These are phyloP conservation scores for Habropoda laboriosa DNA, from an alignment of 1,140 invertebrate species.

Conservation along the genomic window DNA sequence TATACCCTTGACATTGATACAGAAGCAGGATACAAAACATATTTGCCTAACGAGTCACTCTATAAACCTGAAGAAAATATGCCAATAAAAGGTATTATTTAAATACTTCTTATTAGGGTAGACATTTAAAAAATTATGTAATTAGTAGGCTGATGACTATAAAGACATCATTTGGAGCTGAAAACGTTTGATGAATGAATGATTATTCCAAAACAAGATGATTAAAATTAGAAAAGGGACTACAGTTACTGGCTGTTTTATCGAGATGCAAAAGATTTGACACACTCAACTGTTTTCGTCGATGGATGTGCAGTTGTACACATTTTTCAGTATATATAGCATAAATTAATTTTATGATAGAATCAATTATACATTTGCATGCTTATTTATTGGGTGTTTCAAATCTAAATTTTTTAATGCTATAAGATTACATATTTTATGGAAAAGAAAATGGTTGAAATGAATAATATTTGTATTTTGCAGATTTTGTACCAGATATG, in stretches of 20 bases:
- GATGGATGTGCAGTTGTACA: conserved; percentile 34
- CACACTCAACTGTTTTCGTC: conserved; percentile 41
- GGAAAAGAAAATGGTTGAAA: neutral
- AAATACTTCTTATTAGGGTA: conserved; percentile 27
- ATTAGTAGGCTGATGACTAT: conserved; percentile 46
- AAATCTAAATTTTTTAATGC: conserved; percentile 36
- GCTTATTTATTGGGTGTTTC: conserved; percentile 57
- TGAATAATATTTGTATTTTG: conserved; percentile 36
- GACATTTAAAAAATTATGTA: conserved; percentile 22
- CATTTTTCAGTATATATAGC: conserved; percentile 8
- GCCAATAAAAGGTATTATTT: conserved; percentile 59
- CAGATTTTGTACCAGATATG: conserved; percentile 62
- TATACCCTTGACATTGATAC: conserved; percentile 62
- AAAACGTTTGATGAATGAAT: conserved; percentile 19
- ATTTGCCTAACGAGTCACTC: conserved; percentile 39
- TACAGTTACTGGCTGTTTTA: conserved; percentile 28
- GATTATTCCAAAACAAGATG: neutral
- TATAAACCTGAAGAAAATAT: conserved; percentile 45
- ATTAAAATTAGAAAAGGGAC: neutral
- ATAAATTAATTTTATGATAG: conserved; percentile 6
- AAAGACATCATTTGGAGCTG: conserved; percentile 34
- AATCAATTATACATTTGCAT: conserved; percentile 45
- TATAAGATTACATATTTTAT: neutral
- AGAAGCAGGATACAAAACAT: conserved; percentile 46
- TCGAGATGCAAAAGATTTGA: conserved; percentile 51